Conservation (phyloP, 2,797 vertebrate species). For the Oceanodroma leucorhoa region DNA sequence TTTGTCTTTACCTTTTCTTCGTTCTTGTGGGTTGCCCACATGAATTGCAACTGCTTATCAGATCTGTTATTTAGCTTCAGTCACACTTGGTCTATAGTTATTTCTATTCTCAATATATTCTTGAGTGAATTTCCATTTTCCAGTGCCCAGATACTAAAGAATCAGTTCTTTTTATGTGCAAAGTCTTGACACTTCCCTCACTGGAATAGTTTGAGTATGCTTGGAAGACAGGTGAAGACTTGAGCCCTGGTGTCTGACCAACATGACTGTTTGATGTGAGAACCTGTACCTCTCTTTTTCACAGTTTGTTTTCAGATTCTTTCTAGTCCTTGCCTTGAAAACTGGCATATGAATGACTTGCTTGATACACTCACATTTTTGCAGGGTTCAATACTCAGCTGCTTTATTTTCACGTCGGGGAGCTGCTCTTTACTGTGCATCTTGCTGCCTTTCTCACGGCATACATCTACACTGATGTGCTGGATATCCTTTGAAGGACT, state of each 20-base stretch:
- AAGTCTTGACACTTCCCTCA: not conserved
- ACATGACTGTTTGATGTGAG: not conserved
- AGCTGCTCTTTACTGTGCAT: not conserved
- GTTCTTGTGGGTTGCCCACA: not conserved
- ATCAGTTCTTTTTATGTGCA: not conserved
- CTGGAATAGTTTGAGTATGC: not conserved
- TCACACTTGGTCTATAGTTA: rapidly evolving
- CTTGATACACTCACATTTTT: not conserved
- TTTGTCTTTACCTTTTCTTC: not conserved
- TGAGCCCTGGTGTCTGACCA: not conserved
- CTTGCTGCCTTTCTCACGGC: not conserved
- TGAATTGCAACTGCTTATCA: not conserved
- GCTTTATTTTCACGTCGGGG: not conserved
- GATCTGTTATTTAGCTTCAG: not conserved
- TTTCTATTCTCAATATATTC: not conserved
- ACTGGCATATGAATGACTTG: not conserved
- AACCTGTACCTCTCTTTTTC: not conserved
- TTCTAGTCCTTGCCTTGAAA: not conserved
- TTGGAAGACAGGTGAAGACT: not conserved
- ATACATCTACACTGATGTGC: not conserved
- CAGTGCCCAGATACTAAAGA: not conserved
- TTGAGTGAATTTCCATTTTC: not conserved
- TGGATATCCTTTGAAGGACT: not conserved
- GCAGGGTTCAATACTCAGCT: not conserved
- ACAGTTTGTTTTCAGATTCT: not conserved